Base-by-base conservation (phyloP, 2,797 vertebrate genomes). In the Lutjanus argentimaculatus region DNA sequence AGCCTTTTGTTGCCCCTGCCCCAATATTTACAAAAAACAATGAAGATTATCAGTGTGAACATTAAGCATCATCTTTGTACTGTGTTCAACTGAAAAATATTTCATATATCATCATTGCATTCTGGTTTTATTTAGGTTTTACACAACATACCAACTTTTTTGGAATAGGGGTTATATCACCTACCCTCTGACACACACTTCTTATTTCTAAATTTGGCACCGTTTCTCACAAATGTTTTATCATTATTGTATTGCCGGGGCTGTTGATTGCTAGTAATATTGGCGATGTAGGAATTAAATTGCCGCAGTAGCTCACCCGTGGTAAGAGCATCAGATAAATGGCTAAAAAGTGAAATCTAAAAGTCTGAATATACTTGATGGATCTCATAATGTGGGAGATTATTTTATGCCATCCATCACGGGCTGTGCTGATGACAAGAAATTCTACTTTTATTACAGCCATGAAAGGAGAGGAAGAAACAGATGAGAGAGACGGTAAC, bases 271-370 rank as follows among this genome's bases (percentile, higher is more conserved):
- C 67, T 49, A 66, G 66, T 73, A 61, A 79, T 72, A 55, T 51
- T 30, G 40, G 58, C 1, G 57, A 82, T 72, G 53, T 21, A 62
- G 55, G 58, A 76, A 80, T 72, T 64, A 59, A 80, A 77, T 42
- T 75, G 64, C 63, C 19, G 40, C 57, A 69, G 57, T 17, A 42
- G 59, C 59, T 70, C 80, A 75, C 4, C 40, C 6, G 3, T 73
- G 43, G 74, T 76, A 74, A 72, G 68, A 72, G 55, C 51, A 55
- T 58, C 48, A 71, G 71, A 90, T 76, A 77, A 79, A 88, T 75
- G 75, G 57, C 51, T 51, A 51, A 67, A 82, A 66, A 45, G 77
- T 71, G 57, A 68, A 76, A 77, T 79, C 17, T 77, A n/a, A 65
- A 75, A 73, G 64, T 72, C 51, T 64, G 70, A 90, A 85, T 76